These are phyloP conservation scores for Chaetura pelagica DNA, from an alignment of 2,113 vertebrate species.

Conservation along the genomic window DNA sequence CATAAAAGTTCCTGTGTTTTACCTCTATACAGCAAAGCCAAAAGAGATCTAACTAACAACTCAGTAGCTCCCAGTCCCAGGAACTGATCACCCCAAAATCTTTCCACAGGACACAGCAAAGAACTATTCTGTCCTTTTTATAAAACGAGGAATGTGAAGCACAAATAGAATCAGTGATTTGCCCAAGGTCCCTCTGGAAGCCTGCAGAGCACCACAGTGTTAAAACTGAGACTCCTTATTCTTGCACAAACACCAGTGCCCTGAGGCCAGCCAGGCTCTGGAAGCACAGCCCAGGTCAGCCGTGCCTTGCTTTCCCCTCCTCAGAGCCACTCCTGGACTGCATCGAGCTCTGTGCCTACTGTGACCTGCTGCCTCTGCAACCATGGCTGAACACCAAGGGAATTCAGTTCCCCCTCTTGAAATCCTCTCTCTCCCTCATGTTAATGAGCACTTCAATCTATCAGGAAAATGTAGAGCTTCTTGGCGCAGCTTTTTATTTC, in stretches of 20 bases:
- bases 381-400: conserved; percentile 38
- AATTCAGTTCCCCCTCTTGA: conserved; percentile 39
- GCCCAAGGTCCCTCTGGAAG: not conserved
- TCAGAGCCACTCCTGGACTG: not conserved
- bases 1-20: not conserved
- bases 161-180: not conserved
- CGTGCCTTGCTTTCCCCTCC: not conserved
- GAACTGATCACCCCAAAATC: not conserved
- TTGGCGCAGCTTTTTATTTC: conserved; percentile 62
- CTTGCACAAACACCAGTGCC: not conserved
- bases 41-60: not conserved
- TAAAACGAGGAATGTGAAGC: not conserved
- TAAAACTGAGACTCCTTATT: not conserved
- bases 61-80: not conserved
- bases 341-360: fast-evolving
- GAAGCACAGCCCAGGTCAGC: not conserved
- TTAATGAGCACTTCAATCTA: conserved; percentile 69
- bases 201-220: not conserved
- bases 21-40: not conserved
- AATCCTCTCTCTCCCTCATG: conserved; percentile 50
- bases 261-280: not conserved
- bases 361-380: not conserved
- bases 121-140: not conserved
- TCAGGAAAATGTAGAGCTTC: conserved; percentile 72
- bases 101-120: not conserved